These are phyloP conservation scores for Tachypleus tridentatus DNA, from an alignment of 1,140 invertebrate species.

Conservation along the genomic window DNA sequence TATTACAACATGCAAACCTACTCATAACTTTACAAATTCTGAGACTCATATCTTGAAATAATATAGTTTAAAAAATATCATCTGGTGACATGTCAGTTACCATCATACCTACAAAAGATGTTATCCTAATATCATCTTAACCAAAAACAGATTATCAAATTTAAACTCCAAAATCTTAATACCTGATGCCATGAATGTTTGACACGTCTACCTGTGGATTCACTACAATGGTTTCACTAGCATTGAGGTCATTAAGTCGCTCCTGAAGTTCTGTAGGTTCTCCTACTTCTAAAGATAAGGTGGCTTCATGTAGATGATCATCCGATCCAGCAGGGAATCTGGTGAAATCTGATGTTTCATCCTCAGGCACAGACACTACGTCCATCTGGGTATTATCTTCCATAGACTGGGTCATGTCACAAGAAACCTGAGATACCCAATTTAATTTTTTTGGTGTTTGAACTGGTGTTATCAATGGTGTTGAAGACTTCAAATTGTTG, in stretches of 20 bases:
- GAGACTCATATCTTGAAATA: no score
- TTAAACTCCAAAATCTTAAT: no score
- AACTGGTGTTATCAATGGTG: not conserved
- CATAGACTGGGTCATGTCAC: not conserved
- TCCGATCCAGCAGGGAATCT: not conserved
- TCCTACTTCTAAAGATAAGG: not conserved
- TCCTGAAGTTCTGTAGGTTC: not conserved
- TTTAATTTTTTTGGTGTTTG: constrained; percentile 1
- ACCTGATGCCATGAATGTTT: no score
- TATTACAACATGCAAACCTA: no score
- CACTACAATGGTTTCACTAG: not conserved
- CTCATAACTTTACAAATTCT: no score
- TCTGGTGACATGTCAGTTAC: no score
- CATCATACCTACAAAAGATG: no score
- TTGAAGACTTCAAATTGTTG: not conserved
- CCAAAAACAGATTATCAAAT: no score
- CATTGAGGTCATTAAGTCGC: not conserved
- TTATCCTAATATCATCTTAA: no score
- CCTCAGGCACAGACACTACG: not conserved
- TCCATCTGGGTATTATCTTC: not conserved
- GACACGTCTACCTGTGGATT: not conserved
- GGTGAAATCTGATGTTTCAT: not conserved
- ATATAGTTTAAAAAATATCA: no score
- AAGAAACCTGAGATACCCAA: not conserved
- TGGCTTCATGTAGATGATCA: not conserved